These are phyloP conservation scores for Ginglymostoma cirratum DNA, from an alignment of 2,113 vertebrate species.

Conservation along the genomic window DNA sequence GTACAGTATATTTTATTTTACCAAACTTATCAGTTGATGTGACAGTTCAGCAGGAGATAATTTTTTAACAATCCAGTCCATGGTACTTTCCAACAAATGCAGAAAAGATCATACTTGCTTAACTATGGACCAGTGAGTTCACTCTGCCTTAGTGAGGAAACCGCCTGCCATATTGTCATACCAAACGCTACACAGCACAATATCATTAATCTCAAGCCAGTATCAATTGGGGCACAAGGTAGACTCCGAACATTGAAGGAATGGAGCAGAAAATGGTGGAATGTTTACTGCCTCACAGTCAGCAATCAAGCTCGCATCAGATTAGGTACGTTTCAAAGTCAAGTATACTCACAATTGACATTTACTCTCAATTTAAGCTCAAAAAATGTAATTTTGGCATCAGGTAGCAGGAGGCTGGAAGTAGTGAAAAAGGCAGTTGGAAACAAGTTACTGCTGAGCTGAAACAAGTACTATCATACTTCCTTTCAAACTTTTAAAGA, in stretches of 20 bases:
- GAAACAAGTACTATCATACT: not conserved
- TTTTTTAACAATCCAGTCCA: not conserved
- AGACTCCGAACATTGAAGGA: too few species aligned
- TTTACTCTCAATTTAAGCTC: not conserved
- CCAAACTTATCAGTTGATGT: not conserved
- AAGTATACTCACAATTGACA: not conserved
- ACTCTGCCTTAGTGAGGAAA: not conserved
- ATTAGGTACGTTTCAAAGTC: not conserved
- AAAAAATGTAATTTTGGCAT: not conserved
- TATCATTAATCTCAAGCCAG: not conserved
- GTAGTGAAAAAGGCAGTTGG: too few species aligned
- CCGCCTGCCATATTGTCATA: not conserved
- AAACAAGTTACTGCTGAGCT: not conserved
- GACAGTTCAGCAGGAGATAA: not conserved
- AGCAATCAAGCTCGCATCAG: not conserved
- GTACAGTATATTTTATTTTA: not conserved
- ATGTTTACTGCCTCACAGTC: not conserved
- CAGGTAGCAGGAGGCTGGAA: too few species aligned
- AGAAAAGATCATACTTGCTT: not conserved
- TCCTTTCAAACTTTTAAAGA: not conserved
- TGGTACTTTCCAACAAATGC: not conserved
- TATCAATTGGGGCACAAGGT: not conserved
- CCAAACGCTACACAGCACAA: too few species aligned
- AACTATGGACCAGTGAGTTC: not conserved
- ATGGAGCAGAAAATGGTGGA: not conserved